Evolutionary conservation across 2,888 invertebrate genomes (phyloP).

Genomic region (Cheilosia urbana): DNA sequence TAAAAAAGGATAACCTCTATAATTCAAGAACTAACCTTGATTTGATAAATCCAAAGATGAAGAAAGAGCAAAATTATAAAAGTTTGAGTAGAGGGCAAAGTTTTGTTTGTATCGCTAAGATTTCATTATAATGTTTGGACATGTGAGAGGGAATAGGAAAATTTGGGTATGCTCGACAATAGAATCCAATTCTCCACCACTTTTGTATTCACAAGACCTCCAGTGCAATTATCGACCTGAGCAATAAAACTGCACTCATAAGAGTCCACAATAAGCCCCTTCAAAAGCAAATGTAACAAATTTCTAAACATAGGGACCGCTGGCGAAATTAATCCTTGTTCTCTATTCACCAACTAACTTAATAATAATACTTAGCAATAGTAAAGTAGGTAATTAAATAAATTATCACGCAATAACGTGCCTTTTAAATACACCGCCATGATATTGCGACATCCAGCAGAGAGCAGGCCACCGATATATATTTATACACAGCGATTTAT

Average conservation of each 20-base stretch:
- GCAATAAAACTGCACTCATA: not conserved
- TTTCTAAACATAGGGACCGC: not conserved
- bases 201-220: no score
- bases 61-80: no score
- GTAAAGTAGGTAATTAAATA: conserved; percentile 51
- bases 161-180: no score
- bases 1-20: no score
- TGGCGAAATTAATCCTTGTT: not conserved
- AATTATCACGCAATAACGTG: conserved; percentile 14
- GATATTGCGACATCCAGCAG: conserved; percentile 24
- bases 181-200: not conserved
- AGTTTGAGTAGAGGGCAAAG: no score
- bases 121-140: no score
- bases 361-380: conserved; percentile 33
- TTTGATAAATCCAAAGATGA: no score
- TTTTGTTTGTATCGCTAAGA: no score
- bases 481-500: conserved; percentile 45
- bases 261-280: not conserved
- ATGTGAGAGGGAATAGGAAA: no score
- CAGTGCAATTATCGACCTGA: not conserved
- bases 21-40: no score
- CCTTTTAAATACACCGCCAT: not conserved
- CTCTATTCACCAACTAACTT: conserved; percentile 1
- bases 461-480: conserved; percentile 12
- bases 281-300: not conserved